Evolutionary conservation across 2,797 vertebrate genomes (phyloP), one percentile per base, ranked within the genome.

Genomic region (Gymnothorax javanicus): DNA sequence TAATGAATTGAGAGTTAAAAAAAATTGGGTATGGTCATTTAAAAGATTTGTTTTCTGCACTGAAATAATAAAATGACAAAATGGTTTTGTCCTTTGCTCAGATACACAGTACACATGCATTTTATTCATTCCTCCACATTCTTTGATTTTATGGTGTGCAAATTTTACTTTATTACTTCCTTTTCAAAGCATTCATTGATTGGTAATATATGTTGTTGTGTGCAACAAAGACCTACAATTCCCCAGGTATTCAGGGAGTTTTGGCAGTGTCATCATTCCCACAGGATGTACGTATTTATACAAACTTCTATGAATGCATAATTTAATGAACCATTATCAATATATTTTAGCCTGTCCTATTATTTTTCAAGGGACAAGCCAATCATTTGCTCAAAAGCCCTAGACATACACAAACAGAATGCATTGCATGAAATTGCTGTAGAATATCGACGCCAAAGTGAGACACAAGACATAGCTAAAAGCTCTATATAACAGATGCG

Each of bases 71-170:
- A 43, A 43, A 43, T 43, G 33, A 43, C 33, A 43, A n/a, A n/a
- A n/a, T n/a, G 33, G 33, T 43, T 60, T 60, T 60, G 9, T 20
- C 23, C 15, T 20, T 64, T 64, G 62, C 62, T 64, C 7, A 64
- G 62, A 15, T 64, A 64, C 15, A 64, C 17, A 0, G 15, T 20
- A 43, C 17, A 15, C 6, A 64, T 64, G 15, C 4, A 15, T 59
- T 8, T 59, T 64, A 17, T 64, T 23, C 23, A 5, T 20, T 23
- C 9, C 17, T 5, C 15, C 1, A 23, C 15, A 64, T 64, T 23
- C 62, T 94, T 91, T 94, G 95, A 93, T 92, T 93, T 92, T 91
- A 93, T 94, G 94, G 94, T 94, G 93, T 8, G 9, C 6, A 25
- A 23, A 8, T n/a, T 1, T 69, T 6, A 7, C 25, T n/a, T 69